phyloP scores from a whole-genome alignment of 1,140 invertebrate genomes.

The Papilio helenus region DNA sequence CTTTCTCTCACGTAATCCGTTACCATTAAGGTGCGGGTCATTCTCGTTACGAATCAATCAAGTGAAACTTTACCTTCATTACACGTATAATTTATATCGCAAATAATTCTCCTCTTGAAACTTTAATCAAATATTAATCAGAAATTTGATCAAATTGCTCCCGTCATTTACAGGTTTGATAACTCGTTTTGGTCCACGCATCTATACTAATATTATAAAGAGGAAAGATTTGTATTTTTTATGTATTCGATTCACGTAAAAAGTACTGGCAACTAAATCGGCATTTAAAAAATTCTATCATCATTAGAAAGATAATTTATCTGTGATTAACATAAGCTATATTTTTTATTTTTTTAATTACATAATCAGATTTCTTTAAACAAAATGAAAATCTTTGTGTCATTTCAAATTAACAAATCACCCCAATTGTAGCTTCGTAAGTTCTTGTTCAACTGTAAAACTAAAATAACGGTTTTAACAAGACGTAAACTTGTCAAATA shows the following conservation, averaged over 20 bases:
- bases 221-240: too few relatives aligned
- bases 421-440: background rate
- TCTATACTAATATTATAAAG: background rate
- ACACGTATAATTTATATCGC: conserved; percentile 11
- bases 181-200: background rate
- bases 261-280: too few relatives aligned
- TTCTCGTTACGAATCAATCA: conserved; percentile 36
- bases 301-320: too few relatives aligned
- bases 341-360: too few relatives aligned
- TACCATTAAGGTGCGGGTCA: conserved; percentile 36
- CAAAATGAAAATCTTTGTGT: background rate
- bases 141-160: background rate
- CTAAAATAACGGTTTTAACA: background rate
- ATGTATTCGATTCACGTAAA: too few relatives aligned
- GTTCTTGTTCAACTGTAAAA: background rate
- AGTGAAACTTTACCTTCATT: conserved; percentile 19
- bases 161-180: background rate
- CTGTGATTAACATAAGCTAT: too few relatives aligned
- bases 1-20: conserved; percentile 37
- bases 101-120: conserved; percentile 8
- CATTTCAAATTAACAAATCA: background rate
- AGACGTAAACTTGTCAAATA: background rate
- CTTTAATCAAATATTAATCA: background rate
- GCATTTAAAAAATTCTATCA: too few relatives aligned
- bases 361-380: background rate